These are phyloP conservation scores for Babyrousa celebensis DNA, from an alignment of 2,797 vertebrate genomes.

Conservation along the genomic window DNA sequence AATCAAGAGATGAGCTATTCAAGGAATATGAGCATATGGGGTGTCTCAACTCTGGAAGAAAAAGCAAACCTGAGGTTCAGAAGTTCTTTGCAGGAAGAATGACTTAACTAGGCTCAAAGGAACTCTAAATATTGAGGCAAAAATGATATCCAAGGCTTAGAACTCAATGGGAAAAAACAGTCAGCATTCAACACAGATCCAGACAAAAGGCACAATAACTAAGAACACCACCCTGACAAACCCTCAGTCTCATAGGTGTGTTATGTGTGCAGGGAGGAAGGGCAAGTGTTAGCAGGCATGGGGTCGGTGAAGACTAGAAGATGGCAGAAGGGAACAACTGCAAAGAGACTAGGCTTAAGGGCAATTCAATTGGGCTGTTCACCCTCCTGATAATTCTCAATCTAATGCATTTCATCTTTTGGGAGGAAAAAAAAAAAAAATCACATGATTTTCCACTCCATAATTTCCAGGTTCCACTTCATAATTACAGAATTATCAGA, in stretches of 20 bases:
- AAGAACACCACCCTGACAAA: background rate
- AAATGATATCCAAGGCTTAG: background rate
- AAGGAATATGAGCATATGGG: background rate
- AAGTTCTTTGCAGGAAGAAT: constrained; percentile 32
- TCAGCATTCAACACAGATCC: background rate
- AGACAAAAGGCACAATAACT: background rate
- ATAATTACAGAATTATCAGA: constrained; percentile 56
- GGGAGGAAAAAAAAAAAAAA: background rate
- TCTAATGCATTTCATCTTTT: background rate
- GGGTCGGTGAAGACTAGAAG: background rate
- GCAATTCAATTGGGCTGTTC: background rate
- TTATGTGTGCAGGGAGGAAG: fast-evolving
- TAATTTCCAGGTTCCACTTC: background rate
- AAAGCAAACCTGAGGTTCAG: constrained; percentile 17
- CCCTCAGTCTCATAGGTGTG: background rate
- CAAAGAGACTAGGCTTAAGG: background rate
- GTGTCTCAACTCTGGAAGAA: background rate
- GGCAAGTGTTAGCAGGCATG: background rate
- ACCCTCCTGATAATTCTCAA: background rate
- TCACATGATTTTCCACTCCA: background rate
- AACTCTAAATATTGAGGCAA: constrained; percentile 14
- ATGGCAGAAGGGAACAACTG: background rate
- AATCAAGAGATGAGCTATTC: background rate
- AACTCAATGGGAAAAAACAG: background rate
- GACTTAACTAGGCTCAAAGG: constrained; percentile 42